Percentiles rank a stretch among this genome's conserved stretches.
Conservation (phyloP, 2,797 vertebrate genomes). For the Cossypha polioptera region DNA sequence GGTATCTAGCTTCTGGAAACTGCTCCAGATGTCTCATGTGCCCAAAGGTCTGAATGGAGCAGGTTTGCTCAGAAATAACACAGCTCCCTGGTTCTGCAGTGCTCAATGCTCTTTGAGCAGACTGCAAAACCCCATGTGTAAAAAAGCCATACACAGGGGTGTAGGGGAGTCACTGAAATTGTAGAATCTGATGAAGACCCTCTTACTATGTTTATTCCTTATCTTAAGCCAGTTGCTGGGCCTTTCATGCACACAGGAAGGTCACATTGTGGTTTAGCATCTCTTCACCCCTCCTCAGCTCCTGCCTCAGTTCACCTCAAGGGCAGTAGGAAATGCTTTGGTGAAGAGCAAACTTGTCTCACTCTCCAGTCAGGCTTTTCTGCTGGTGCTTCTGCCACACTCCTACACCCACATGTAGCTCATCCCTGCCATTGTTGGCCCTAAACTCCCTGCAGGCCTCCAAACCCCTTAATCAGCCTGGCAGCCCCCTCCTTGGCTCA, state of each 20-base stretch:
- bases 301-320: not conserved
- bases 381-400: not conserved
- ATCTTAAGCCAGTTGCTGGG: not conserved
- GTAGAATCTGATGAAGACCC: not conserved
- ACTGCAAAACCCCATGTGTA: not conserved
- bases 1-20: not conserved
- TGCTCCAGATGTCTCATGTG: not conserved
- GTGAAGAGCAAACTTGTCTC: not conserved
- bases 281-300: not conserved
- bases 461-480: not conserved
- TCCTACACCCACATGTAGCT: not conserved
- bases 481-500: not conserved
- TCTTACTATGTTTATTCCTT: not conserved
- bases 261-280: accelerated
- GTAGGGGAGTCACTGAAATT: not conserved
- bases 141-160: not conserved
- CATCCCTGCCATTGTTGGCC: not conserved
- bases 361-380: not conserved
- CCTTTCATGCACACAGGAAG: not conserved
- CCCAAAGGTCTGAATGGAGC: not conserved
- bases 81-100: not conserved
- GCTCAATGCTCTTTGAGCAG: not conserved
- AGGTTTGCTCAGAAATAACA: not conserved
- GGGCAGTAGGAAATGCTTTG: not conserved
- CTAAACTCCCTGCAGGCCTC: not conserved